phyloP scores from a whole-genome alignment of 1,140 invertebrate genomes.

The Calephelis virginiensis region DNA sequence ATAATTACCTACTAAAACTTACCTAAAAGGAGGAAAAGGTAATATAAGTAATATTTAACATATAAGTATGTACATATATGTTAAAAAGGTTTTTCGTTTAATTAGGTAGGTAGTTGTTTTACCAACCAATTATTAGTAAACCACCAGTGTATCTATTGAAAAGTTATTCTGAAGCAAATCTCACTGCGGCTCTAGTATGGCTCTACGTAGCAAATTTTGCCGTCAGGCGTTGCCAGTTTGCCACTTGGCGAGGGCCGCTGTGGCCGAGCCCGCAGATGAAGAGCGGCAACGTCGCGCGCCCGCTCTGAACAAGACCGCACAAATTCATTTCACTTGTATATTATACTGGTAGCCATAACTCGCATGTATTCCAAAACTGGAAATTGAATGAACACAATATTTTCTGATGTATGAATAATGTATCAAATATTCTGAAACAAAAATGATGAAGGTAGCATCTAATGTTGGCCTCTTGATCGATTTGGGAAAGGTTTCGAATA shows the following conservation, averaged over 20 bases:
- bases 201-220: background rate
- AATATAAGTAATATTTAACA: no score
- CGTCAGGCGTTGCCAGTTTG: background rate
- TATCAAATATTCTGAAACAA: conserved; percentile 5
- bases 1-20: no score
- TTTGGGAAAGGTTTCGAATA: no score
- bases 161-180: no score
- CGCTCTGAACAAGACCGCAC: conserved; percentile 18
- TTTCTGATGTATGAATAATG: conserved; percentile 17
- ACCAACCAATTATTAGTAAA: no score
- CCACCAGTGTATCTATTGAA: no score
- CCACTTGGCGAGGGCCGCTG: conserved; percentile 1
- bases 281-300: conserved; percentile 38
- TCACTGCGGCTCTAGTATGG: no score
- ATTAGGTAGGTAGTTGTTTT: no score
- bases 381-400: conserved; percentile 13
- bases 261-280: conserved; percentile 18
- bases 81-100: no score
- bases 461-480: no score
- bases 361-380: conserved; percentile 16
- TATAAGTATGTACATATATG: no score
- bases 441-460: background rate
- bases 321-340: conserved; percentile 15
- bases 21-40: no score
- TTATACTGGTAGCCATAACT: conserved; percentile 18